phyloP scores from a whole-genome alignment of 1,140 invertebrate species.

The Goniozus legneri region DNA sequence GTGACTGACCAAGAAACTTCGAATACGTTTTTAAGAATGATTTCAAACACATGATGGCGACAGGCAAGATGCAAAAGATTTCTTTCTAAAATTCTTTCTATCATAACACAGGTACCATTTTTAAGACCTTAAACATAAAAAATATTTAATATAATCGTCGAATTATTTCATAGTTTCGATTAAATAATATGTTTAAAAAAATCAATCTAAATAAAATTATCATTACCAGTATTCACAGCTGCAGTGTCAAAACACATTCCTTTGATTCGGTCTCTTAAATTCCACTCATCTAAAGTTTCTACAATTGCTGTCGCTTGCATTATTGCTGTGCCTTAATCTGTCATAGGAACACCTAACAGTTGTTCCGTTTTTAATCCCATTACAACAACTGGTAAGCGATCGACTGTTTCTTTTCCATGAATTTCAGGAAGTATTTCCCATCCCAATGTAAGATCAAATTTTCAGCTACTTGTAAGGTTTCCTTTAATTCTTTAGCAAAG shows the following conservation, averaged over 20 bases:
- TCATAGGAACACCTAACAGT: not conserved
- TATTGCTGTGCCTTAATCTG: not conserved
- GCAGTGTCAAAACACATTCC: slow-evolving; percentile 5
- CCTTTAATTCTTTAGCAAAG: slow-evolving; percentile 7
- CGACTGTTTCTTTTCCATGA: slow-evolving; percentile 7
- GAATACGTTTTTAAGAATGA: too few relatives aligned
- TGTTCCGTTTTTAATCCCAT: not conserved
- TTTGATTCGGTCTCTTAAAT: not conserved
- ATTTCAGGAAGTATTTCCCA: slow-evolving; percentile 11
- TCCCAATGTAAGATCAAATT: slow-evolving; percentile 12
- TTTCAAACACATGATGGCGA: too few relatives aligned
- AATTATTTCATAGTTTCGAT: too few relatives aligned
- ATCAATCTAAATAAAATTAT: too few relatives aligned
- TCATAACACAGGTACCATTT: too few relatives aligned
- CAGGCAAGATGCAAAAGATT: too few relatives aligned
- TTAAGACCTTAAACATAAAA: too few relatives aligned
- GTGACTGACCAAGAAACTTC: too few relatives aligned
- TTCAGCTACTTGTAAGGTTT: not conserved
- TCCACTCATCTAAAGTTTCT: not conserved
- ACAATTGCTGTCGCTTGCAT: not conserved
- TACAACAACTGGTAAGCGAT: not conserved
- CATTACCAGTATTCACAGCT: slow-evolving; percentile 7
- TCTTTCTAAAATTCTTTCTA: too few relatives aligned
- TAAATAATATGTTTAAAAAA: too few relatives aligned
- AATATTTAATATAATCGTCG: too few relatives aligned